phyloP scores from a whole-genome alignment of 2,113 vertebrate genomes.

The Alligator mississippiensis region DNA sequence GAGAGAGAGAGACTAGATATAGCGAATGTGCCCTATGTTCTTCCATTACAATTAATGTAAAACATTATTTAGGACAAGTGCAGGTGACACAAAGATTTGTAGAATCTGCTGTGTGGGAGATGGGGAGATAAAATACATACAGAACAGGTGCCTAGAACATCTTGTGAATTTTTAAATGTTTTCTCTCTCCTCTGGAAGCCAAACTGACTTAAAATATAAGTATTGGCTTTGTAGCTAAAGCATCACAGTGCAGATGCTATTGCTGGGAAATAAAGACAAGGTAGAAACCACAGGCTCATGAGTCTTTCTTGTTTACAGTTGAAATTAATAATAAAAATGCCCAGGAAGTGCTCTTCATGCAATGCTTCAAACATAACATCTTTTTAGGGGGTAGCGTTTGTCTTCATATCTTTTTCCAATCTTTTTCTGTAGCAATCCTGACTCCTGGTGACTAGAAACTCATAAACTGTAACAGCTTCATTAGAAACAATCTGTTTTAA shows the following conservation, averaged over 20 bases:
- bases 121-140: neutral
- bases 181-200: neutral
- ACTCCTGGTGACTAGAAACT: slow-evolving; percentile 48
- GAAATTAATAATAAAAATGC: neutral
- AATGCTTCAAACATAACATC: accelerated
- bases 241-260: accelerated
- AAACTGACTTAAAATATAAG: neutral
- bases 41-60: neutral
- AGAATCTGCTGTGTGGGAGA: neutral
- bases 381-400: neutral
- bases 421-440: neutral
- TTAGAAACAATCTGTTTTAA: slow-evolving; percentile 62
- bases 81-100: neutral
- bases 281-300: slow-evolving; percentile 5
- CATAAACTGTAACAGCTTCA: slow-evolving; percentile 56
- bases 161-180: neutral
- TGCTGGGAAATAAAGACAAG: slow-evolving; percentile 1
- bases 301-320: slow-evolving; percentile 28
- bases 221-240: neutral
- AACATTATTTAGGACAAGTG: neutral
- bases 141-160: neutral
- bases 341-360: neutral
- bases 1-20: neutral
- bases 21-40: accelerated
- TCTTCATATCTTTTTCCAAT: neutral